Evolutionary conservation across 2,113 vertebrate species (phyloP).

Genomic region (Proterorhinus semilunaris): DNA sequence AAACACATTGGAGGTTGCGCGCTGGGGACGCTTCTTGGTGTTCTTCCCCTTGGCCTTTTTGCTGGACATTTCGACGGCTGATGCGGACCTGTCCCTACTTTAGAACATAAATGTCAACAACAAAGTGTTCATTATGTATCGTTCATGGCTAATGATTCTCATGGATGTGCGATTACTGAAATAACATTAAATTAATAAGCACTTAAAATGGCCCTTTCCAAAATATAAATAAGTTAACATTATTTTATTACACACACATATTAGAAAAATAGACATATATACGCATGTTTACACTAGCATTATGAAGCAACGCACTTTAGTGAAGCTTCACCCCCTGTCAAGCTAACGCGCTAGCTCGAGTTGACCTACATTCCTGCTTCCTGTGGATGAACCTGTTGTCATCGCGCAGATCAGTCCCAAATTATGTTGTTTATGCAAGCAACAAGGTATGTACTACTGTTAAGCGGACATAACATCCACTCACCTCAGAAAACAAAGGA

Average conservation of each 20-base stretch:
- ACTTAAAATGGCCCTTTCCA: too few relatives aligned
- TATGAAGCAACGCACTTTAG: not conserved
- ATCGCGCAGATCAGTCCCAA: not conserved
- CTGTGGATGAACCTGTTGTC: not conserved
- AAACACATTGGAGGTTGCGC: slow-evolving; percentile 92
- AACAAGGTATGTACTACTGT: too few relatives aligned
- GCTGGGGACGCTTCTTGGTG: slow-evolving; percentile 94
- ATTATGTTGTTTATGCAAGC: too few relatives aligned
- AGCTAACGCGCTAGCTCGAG: slow-evolving; percentile 9
- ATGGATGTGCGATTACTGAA: too few relatives aligned
- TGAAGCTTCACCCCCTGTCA: not conserved
- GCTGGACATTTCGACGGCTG: slow-evolving; percentile 83
- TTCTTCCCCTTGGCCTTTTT: slow-evolving; percentile 94
- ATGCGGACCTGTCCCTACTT: slow-evolving; percentile 19
- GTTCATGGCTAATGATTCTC: too few relatives aligned
- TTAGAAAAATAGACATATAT: too few relatives aligned
- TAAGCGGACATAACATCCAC: not conserved
- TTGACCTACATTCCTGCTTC: slow-evolving; percentile 41
- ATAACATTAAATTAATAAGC: too few relatives aligned
- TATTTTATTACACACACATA: too few relatives aligned
- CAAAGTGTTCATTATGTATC: too few relatives aligned
- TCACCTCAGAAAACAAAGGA: slow-evolving; percentile 31
- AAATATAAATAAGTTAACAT: too few relatives aligned
- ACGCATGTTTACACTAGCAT: too few relatives aligned
- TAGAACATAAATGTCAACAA: not conserved